phyloP scores from a whole-genome alignment of 2,888 invertebrate species.

The Tipula vernalis region DNA sequence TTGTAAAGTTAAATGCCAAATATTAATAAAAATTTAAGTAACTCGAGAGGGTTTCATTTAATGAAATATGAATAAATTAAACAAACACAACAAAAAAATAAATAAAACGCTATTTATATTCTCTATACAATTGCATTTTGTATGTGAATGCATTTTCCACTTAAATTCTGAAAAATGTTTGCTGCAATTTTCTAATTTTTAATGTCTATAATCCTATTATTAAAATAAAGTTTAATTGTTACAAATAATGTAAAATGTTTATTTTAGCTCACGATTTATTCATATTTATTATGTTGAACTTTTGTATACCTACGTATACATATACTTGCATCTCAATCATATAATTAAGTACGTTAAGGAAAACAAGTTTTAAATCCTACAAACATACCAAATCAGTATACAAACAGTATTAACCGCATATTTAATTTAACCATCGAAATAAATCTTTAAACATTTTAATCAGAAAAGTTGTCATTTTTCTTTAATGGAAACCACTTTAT shows the following conservation, averaged over 20 bases:
- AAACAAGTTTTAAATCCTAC: neutral
- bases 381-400: neutral
- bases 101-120: no score
- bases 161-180: no score
- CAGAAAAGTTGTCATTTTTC: neutral
- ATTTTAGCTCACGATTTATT: neutral
- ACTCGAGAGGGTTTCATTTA: no score
- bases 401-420: neutral
- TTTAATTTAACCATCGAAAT: neutral
- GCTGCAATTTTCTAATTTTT: neutral
- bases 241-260: neutral
- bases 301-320: neutral
- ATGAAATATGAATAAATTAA: no score
- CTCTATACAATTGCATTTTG: no score
- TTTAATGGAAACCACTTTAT: neutral
- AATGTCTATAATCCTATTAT: neutral
- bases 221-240: neutral
- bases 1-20: no score
- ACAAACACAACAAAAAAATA: no score
- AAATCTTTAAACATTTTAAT: neutral
- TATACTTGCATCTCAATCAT: neutral
- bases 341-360: neutral
- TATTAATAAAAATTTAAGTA: no score
- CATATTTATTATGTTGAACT: neutral
- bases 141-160: no score